Base-by-base conservation (phyloP, 2,113 vertebrate genomes). In the Limnothrissa miodon region DNA sequence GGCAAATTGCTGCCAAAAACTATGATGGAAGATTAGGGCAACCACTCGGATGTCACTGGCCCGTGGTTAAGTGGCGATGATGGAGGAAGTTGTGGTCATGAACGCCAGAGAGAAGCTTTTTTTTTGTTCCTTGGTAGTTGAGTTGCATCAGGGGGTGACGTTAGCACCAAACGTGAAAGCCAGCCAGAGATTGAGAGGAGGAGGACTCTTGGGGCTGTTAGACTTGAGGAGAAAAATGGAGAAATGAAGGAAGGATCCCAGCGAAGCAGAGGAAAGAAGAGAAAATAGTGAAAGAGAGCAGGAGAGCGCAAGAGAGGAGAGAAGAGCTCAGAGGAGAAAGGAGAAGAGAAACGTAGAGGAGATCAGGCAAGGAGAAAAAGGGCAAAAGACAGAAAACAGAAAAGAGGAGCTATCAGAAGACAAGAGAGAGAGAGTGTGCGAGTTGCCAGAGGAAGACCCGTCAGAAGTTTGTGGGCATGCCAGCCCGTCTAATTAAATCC, bases 131-230 rank as follows among this genome's bases (percentile, higher is more conserved):
- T 6, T 80, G 53, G 84, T 82, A 56, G 39, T 39, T 36, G 79
- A 23, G 39, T 81, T 83, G 85, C 81, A 83, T 83, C 56, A 79
- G 44, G 78, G 78, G 51, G 51, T 51, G 82, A 80, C 46, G 19
- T 74, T 86, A 86, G 87, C 87, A 88, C 87, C 85, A 23, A 53
- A 29, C 25, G 79, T 53, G 66, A 33, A 79, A 83, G 53, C 39
- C 33, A 80, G 51, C 78, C 4, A 23, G 45, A 80, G 36, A 45
- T 25, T 39, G 62, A 51, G 4, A 59, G n/a, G 25, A 62, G n/a
- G 25, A 82, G 56, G 59, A 45, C 80, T 36, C 78, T 85, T 78
- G 74, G 81, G n/a, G 62, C 80, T 80, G 39, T 84, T n/a, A 46
- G 23, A 80, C 36, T 44, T 59, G 17, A 56, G 19, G n/a, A 13